Evolutionary conservation across 2,888 invertebrate genomes (phyloP), one percentile per base, ranked within the genome.

Genomic region (Clepsis dumicolana): DNA sequence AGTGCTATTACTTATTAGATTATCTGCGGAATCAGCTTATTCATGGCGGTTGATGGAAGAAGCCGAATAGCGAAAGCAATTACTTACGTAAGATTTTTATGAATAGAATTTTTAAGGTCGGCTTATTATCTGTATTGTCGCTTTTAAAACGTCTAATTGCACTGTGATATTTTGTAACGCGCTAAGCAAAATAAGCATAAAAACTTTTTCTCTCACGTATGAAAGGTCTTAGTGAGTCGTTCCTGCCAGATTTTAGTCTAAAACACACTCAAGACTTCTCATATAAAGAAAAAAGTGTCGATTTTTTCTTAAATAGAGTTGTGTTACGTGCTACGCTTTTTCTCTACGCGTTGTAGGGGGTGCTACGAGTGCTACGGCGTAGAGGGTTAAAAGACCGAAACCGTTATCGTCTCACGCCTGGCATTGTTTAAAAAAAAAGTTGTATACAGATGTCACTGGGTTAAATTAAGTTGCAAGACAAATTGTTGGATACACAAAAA

Each of bases 341-440:
- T 24, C 24, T 18, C 41, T 25, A 38, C 63, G 18, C 29, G 16
- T n/a, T 53, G 53, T 44, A 54, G 25, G 32, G 65, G 29, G 21
- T 44, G 65, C 65, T 60, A 60, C 65, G 32, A 35, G 24, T 32
- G 53, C 61, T 66, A 48, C 54, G 66, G 12, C 32, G 53, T 60
- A 54, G 48, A 48, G 5, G 52, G 57, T 41, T 60, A 41, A 60
- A 60, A 41, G 41, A 61, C 32, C 18, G 53, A 29, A 54, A 4
- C 29, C 29, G 53, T 61, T 61, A 35, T 21, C 10, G 16, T 48
- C 18, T 44, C 5, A 21, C 32, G 4, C 48, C 27, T 44, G 44
- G 12, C 3, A 48, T 52, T 50, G 52, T 48, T 18, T 48, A 24
- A 57, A 8, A 14, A 57, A 35, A 24, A 38, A n/a, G 7, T 32